These are phyloP conservation scores for Lethrus apterus DNA, from an alignment of 1,140 invertebrate species.

Conservation along the genomic window DNA sequence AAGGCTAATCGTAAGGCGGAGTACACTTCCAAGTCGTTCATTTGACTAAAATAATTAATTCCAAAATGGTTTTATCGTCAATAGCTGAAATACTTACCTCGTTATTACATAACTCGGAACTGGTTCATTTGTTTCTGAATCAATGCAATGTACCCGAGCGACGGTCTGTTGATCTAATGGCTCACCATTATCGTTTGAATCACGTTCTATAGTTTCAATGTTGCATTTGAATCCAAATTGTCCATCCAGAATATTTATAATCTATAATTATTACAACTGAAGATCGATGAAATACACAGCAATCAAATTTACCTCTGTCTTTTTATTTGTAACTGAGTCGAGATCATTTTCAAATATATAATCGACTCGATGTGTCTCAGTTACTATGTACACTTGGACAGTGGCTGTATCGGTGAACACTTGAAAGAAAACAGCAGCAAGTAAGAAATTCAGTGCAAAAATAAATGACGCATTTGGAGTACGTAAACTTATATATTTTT, in stretches of 20 bases:
- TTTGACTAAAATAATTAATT: slow-evolving; percentile 1
- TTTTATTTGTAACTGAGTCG: background rate
- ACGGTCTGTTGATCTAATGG: background rate
- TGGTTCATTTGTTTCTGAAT: slow-evolving; percentile 38
- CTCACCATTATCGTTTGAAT: background rate
- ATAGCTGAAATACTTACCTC: background rate
- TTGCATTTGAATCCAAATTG: slow-evolving; percentile 4
- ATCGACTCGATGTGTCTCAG: slow-evolving; percentile 9
- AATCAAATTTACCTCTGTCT: slow-evolving; percentile 7
- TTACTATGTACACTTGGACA: slow-evolving; percentile 14
- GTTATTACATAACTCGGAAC: slow-evolving; percentile 39
- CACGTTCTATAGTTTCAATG: background rate
- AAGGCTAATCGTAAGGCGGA: background rate
- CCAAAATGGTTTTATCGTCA: background rate
- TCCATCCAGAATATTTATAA: background rate
- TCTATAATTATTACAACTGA: background rate
- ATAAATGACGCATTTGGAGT: no score
- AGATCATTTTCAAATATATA: slow-evolving; percentile 13
- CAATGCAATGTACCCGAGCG: slow-evolving; percentile 37
- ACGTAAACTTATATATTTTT: no score
- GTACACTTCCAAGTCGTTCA: background rate
- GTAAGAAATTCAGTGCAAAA: no score
- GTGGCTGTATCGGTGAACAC: background rate
- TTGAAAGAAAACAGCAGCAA: no score
- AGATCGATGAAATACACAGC: background rate